Percentiles rank a stretch among this genome's conserved stretches.
phyloP scores from a whole-genome alignment of 2,797 vertebrate species.

The Phylloscopus collybita region DNA sequence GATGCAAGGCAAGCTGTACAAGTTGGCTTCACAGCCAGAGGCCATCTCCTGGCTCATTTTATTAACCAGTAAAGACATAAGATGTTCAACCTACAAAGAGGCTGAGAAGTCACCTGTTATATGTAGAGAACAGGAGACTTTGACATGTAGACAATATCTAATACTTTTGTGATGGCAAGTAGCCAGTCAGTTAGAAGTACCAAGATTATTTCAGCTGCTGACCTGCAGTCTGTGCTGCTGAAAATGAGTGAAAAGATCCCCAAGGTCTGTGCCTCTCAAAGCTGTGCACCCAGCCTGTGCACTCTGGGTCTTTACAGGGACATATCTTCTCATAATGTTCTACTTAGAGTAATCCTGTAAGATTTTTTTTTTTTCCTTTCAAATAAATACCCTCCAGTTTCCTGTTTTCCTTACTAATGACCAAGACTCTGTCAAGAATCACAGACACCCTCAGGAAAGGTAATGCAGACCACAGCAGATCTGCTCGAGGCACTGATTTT shows the following conservation, averaged over 20 bases:
- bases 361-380: background rate
- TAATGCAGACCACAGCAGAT: constrained; percentile 12
- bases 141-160: background rate
- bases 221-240: background rate
- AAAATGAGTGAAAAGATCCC: background rate
- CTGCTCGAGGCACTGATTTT: background rate
- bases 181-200: background rate
- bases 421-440: background rate
- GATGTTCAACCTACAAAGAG: background rate
- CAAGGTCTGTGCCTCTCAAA: background rate
- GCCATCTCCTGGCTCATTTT: background rate
- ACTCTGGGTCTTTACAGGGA: background rate
- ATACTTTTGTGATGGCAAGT: background rate
- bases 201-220: background rate
- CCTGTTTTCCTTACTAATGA: background rate
- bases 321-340: background rate
- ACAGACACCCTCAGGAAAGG: constrained; percentile 17
- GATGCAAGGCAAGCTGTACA: background rate
- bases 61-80: background rate
- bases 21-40: background rate
- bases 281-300: background rate
- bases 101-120: background rate
- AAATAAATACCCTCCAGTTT: background rate
- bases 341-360: background rate
- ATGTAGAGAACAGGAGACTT: background rate